A percentile compares a stretch with the other conserved stretches of the same genome.
Conservation (phyloP, 2,113 vertebrate genomes). For the Rostratula benghalensis region DNA sequence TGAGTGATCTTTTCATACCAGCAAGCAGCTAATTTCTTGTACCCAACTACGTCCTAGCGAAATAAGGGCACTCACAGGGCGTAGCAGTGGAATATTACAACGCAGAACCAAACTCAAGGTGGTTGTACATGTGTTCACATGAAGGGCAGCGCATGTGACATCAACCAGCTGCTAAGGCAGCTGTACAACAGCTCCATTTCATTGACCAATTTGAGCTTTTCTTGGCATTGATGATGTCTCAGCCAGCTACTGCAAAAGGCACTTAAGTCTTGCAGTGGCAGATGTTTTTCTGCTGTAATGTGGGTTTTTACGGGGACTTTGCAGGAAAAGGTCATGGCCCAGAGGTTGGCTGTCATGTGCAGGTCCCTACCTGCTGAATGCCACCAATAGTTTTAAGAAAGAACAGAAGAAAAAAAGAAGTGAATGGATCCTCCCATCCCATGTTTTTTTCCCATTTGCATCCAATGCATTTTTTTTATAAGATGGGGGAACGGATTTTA, state of each 20-base stretch:
- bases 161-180: not conserved
- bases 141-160: not conserved
- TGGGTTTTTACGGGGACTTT: not conserved
- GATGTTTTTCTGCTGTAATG: not conserved
- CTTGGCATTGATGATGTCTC: not conserved
- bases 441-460: not conserved
- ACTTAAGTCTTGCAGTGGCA: not conserved
- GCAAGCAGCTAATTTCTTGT: not conserved
- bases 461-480: not conserved
- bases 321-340: not conserved
- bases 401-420: not conserved
- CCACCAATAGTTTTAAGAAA: not conserved
- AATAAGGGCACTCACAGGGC: not conserved
- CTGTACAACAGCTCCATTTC: not conserved
- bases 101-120: not conserved
- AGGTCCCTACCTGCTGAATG: not conserved
- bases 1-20: not conserved
- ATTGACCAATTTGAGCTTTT: not conserved
- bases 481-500: not conserved
- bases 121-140: not conserved
- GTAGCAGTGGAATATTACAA: not conserved
- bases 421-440: not conserved
- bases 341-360: not conserved
- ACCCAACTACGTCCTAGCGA: not conserved
- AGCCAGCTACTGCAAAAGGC: not conserved